These are phyloP conservation scores for Arbacia lixula DNA, from an alignment of 53 echinoderm and acorn worm genomes.

Conservation along the genomic window DNA sequence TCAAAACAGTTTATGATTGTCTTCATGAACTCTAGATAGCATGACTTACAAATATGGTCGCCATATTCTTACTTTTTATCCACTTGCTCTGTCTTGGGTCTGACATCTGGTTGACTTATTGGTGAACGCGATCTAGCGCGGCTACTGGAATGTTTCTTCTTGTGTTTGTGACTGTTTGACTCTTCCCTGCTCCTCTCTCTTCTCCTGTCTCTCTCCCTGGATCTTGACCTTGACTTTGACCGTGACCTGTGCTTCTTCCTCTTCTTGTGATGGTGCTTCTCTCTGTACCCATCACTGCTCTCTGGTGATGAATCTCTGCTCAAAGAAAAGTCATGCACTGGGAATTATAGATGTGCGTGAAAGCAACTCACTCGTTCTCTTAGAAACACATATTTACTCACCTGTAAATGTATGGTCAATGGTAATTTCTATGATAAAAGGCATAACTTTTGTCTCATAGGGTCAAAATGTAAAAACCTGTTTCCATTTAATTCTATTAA, in stretches of 20 bases:
- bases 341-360: constrained; percentile 4
- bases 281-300: constrained; percentile 38
- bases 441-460: too few relatives aligned
- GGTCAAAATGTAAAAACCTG: too few relatives aligned
- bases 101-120: background rate
- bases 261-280: constrained; percentile 24
- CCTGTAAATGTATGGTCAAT: too few relatives aligned
- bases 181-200: constrained; percentile 20
- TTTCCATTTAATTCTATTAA: too few relatives aligned
- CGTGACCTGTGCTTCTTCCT: background rate
- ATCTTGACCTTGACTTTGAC: constrained; percentile 30
- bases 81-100: constrained; percentile 5
- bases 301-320: background rate
- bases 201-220: constrained; percentile 32
- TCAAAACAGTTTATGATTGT: too few relatives aligned
- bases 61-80: constrained; percentile 64
- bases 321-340: background rate
- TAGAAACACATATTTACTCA: too few relatives aligned
- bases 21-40: too few relatives aligned
- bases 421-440: too few relatives aligned
- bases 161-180: constrained; percentile 41
- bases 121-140: constrained; percentile 49
- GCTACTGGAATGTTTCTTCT: constrained; percentile 29
- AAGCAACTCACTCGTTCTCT: too few relatives aligned
- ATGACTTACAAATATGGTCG: background rate